Evolutionary conservation across 2,888 invertebrate genomes (phyloP).

Genomic region (Drosophila falleni): DNA sequence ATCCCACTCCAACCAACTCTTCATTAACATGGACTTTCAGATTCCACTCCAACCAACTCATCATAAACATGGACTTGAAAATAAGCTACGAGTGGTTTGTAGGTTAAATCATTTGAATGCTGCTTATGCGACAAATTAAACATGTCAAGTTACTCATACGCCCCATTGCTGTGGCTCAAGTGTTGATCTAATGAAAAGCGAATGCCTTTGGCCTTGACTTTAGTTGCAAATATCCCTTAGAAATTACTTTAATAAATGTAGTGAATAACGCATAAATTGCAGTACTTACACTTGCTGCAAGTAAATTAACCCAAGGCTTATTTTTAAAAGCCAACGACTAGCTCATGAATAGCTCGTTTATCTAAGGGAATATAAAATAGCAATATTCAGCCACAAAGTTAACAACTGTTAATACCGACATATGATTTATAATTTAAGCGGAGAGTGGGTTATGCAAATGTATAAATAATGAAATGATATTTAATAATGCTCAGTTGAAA

Average conservation of each 20-base stretch:
- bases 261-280: background rate
- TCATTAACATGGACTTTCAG: constrained; percentile 5
- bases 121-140: constrained; percentile 52
- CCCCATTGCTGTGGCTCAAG: constrained; percentile 22
- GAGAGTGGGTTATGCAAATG: constrained; percentile 41
- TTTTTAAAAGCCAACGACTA: constrained; percentile 7
- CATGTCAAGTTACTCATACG: constrained; percentile 64
- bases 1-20: background rate
- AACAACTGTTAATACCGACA: constrained; percentile 42
- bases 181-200: background rate
- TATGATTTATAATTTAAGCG: constrained; percentile 43
- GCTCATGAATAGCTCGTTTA: background rate
- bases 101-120: constrained; percentile 16
- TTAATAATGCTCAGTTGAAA: constrained; percentile 64
- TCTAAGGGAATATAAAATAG: constrained; percentile 24
- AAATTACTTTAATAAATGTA: constrained; percentile 1
- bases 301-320: background rate
- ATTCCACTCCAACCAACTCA: background rate
- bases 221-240: background rate
- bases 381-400: constrained; percentile 28
- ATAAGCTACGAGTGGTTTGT: constrained; percentile 5
- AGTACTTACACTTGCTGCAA: constrained; percentile 2
- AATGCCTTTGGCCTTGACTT: constrained; percentile 22
- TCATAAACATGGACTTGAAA: background rate
- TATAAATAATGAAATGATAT: constrained; percentile 69